Conservation (phyloP, 2,797 vertebrate genomes). For the Pyrocephalus nanus region DNA sequence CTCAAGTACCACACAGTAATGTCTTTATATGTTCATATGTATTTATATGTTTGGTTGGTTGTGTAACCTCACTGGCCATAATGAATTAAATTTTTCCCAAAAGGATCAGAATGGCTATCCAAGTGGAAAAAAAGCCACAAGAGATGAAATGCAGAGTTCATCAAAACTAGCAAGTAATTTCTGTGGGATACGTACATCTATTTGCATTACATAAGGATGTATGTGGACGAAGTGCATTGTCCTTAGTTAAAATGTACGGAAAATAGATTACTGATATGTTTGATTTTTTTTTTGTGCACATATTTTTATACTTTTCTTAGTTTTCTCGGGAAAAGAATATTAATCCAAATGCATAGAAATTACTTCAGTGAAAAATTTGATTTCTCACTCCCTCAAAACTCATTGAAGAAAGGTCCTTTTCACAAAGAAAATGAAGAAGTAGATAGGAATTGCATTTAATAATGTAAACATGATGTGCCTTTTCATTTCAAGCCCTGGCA, state of each 20-base stretch:
- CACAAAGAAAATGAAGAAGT: neutral
- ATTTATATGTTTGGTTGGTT: neutral
- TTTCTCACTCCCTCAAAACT: neutral
- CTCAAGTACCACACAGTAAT: neutral
- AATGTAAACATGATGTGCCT: fast-evolving
- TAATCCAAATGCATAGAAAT: neutral
- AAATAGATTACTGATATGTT: neutral
- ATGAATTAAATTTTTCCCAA: neutral
- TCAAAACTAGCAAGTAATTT: neutral
- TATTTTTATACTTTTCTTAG: neutral
- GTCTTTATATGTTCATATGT: neutral
- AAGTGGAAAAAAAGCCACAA: neutral
- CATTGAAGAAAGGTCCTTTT: neutral
- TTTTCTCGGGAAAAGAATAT: neutral
- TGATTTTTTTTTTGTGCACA: neutral
- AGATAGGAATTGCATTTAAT: neutral
- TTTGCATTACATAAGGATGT: neutral
- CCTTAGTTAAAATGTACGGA: neutral
- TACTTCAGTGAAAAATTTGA: neutral
- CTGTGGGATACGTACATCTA: neutral
- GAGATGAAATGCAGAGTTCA: neutral
- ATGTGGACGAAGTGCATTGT: neutral
- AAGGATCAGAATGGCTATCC: neutral
- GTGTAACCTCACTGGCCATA: neutral
- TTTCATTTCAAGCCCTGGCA: neutral